Evolutionary conservation across 2,888 invertebrate genomes (phyloP).

Genomic region (Aromia moschata): DNA sequence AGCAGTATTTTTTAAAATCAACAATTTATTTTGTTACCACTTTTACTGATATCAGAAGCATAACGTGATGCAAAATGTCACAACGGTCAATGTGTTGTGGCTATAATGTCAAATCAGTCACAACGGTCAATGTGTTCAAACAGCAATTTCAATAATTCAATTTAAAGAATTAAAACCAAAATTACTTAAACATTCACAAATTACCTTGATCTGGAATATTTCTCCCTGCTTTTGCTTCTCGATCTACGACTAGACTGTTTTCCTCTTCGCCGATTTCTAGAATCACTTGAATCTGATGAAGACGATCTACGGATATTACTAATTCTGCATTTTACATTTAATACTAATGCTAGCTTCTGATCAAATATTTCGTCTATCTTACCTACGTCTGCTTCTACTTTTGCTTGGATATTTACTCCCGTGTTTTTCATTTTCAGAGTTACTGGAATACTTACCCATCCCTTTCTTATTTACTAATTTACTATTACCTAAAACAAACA

Average conservation of each 20-base stretch:
- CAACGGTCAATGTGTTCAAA: too few relatives aligned
- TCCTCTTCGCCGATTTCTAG: conserved; percentile 47
- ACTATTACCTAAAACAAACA: too few relatives aligned
- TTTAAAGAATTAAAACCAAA: too few relatives aligned
- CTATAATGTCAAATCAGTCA: too few relatives aligned
- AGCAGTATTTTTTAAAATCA: too few relatives aligned
- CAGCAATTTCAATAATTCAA: too few relatives aligned
- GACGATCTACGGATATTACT: conserved; percentile 53
- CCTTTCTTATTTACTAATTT: too few relatives aligned
- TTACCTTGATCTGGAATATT: conserved; percentile 54
- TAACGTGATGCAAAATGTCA: too few relatives aligned
- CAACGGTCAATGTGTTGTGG: too few relatives aligned
- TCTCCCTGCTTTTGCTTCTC: conserved; percentile 51
- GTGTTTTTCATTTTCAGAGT: conserved; percentile 60
- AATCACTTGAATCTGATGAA: conserved; percentile 56
- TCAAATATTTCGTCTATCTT: conserved; percentile 44
- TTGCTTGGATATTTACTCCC: conserved; percentile 57
- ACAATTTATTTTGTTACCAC: too few relatives aligned
- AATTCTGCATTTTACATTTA: conserved; percentile 39
- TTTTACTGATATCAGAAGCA: too few relatives aligned
- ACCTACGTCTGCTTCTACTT: conserved; percentile 59
- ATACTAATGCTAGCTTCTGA: conserved; percentile 31
- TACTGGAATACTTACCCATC: conserved; percentile 64
- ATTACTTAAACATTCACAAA: too few relatives aligned
- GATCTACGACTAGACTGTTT: conserved; percentile 49